Evolutionary conservation across 2,888 invertebrate genomes (phyloP).

Genomic region (Cephalotes varians): DNA sequence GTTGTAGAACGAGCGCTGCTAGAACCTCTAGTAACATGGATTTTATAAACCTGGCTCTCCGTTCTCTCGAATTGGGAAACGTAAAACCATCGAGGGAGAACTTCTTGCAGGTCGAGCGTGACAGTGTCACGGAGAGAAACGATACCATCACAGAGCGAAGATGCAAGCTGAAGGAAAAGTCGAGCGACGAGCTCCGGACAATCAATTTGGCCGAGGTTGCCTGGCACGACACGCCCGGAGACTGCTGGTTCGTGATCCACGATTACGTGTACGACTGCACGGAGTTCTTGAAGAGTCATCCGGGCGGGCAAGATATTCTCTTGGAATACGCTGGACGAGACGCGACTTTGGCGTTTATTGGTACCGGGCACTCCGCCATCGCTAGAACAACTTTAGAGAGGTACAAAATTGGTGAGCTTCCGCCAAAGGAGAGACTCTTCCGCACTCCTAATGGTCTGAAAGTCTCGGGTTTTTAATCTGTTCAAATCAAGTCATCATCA

Average conservation of each 20-base stretch:
- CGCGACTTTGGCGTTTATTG: slow-evolving; percentile 93
- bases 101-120: background rate
- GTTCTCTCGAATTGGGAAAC: slow-evolving; percentile 45
- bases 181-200: slow-evolving; percentile 76
- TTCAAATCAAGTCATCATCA: background rate
- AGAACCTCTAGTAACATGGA: slow-evolving; percentile 54
- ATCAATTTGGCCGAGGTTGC: slow-evolving; percentile 92
- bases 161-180: slow-evolving; percentile 15
- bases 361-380: slow-evolving; percentile 91
- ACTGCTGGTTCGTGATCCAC: slow-evolving; percentile 95
- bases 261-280: slow-evolving; percentile 95
- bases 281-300: slow-evolving; percentile 92
- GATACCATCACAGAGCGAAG: background rate
- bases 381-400: slow-evolving; percentile 89
- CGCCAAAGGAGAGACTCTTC: slow-evolving; percentile 91
- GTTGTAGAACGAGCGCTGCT: slow-evolving; percentile 16
- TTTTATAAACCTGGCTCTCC: slow-evolving; percentile 39
- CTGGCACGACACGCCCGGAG: slow-evolving; percentile 90
- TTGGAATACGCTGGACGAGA: slow-evolving; percentile 95
- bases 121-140: slow-evolving; percentile 1
- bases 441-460: slow-evolving; percentile 88
- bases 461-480: slow-evolving; percentile 60
- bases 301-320: slow-evolving; percentile 93
- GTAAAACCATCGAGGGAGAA: background rate
- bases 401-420: slow-evolving; percentile 92